A percentile compares a stretch with the other conserved stretches of the same genome.
phyloP scores from a whole-genome alignment of 2,888 invertebrate species.

The Arenicola marina region DNA sequence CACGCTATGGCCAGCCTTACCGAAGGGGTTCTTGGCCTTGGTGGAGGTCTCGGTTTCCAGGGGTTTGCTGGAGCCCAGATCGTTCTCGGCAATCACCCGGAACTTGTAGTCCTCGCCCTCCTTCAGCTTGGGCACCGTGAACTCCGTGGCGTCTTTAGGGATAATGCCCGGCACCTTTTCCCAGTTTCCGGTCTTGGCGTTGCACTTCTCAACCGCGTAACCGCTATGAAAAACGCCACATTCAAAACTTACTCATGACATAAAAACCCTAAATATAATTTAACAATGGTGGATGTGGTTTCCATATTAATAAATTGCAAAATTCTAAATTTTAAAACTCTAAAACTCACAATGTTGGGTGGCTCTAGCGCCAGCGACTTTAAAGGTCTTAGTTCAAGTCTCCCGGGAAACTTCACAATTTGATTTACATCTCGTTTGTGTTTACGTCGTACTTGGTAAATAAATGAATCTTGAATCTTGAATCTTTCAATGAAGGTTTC shows the following conservation, averaged over 20 bases:
- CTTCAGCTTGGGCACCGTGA: conserved; percentile 84
- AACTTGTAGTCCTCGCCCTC: conserved; percentile 95
- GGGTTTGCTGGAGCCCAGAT: conserved; percentile 94
- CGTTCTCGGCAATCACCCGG: conserved; percentile 94
- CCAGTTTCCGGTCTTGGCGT: conserved; percentile 90
- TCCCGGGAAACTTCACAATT: too few relatives aligned
- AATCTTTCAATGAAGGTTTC: too few relatives aligned
- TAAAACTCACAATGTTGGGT: too few relatives aligned
- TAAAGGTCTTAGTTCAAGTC: too few relatives aligned
- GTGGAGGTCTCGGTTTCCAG: conserved; percentile 84
- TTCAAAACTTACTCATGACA: not conserved
- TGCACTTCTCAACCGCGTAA: conserved; percentile 92
- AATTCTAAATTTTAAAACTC: too few relatives aligned
- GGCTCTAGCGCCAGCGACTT: too few relatives aligned
- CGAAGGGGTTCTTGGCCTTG: conserved; percentile 94
- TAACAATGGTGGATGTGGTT: too few relatives aligned
- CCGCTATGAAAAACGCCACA: conserved; percentile 64
- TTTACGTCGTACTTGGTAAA: too few relatives aligned
- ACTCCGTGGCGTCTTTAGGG: conserved; percentile 77
- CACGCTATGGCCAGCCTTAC: conserved; percentile 62
- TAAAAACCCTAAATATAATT: too few relatives aligned
- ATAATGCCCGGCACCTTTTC: conserved; percentile 82
- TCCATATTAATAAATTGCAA: too few relatives aligned
- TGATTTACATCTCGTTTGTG: too few relatives aligned
- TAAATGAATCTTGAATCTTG: too few relatives aligned